phyloP scores from a whole-genome alignment of 2,797 vertebrate genomes.

The Meda fulgida region DNA sequence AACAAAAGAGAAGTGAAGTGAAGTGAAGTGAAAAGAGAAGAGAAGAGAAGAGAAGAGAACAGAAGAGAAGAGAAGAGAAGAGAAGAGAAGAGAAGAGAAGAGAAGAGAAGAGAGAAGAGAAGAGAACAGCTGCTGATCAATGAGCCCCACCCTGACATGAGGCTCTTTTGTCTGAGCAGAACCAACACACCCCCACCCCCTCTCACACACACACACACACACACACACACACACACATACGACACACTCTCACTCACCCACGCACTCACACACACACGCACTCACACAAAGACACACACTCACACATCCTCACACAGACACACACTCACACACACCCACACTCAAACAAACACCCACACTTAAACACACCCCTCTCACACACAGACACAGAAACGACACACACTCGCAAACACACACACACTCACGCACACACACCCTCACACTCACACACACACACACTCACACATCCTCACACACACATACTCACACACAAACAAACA shows the following conservation, averaged over 20 bases:
- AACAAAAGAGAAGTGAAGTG: conserved; percentile 45
- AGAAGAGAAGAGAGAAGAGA: conserved; percentile 32
- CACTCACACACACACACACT: no score
- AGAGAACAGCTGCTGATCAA: conserved; percentile 69
- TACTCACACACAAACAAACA: no score
- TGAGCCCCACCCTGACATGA: conserved; percentile 69
- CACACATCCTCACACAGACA: neutral
- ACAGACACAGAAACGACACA: no score
- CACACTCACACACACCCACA: no score
- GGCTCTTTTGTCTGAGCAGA: conserved; percentile 72
- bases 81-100: no score
- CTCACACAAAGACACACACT: neutral
- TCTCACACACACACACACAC: neutral
- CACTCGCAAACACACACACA: no score
- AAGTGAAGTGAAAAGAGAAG: conserved; percentile 34
- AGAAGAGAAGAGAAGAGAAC: conserved; percentile 41
- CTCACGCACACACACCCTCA: neutral
- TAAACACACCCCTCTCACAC: no score
- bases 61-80: no score
- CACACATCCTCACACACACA: no score
- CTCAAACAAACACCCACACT: no score
- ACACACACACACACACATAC: neutral
- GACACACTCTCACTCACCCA: rapidly evolving
- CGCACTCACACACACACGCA: neutral
- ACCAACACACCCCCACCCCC: conserved; percentile 41